Evolutionary conservation across 1,140 invertebrate genomes (phyloP), one percentile per base, ranked within the genome.

Genomic region (Temnothorax longispinosus): DNA sequence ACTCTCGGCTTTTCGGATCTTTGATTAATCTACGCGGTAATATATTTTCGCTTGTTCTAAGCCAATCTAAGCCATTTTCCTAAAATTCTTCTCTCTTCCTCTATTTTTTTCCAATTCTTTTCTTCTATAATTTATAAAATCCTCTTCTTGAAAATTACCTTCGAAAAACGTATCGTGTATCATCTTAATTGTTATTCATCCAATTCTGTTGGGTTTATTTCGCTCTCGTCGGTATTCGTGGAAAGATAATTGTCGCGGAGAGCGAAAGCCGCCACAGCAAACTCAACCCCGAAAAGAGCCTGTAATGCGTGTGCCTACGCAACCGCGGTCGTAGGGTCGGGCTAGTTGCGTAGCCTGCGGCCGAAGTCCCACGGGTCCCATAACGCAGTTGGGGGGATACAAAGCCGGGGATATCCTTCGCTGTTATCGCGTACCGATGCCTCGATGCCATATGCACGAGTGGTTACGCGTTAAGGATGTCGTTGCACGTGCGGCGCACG

Each of bases 361-460:
- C 89, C 86, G 89, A 92, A 92, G 85, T 95, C 94, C 94, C 94
- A 91, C 71, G 93, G 92, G 94, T 93, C 90, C 92, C 93, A 94
- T 95, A 95, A 95, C 91, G 76, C 85, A 80, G 58, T 75, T 80
- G 84, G 75, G 85, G 85, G 85, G 78, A 90, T 72, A 74, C 52
- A 75, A 64, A 60, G 82, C 87, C 62, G 67, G 76, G 80, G 87
- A 87, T 54, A 74, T 90, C 89, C 88, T 88, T 82, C 72, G 74
- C 86, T 88, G 92, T 94, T 94, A 94, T 94, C 94, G 89, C 87
- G 89, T 75, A 87, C 86, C 58, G 60, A 81, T 78, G 15, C 82
- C 64, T 35, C 76, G 50, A 71, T 75, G 81, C 92, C 93, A 94
- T 94, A 94, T 94, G 93, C 88, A 91, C 80, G 86, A 90, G 88